These are phyloP conservation scores for Ciconia nigra DNA, from an alignment of 2,797 vertebrate genomes.

Conservation along the genomic window DNA sequence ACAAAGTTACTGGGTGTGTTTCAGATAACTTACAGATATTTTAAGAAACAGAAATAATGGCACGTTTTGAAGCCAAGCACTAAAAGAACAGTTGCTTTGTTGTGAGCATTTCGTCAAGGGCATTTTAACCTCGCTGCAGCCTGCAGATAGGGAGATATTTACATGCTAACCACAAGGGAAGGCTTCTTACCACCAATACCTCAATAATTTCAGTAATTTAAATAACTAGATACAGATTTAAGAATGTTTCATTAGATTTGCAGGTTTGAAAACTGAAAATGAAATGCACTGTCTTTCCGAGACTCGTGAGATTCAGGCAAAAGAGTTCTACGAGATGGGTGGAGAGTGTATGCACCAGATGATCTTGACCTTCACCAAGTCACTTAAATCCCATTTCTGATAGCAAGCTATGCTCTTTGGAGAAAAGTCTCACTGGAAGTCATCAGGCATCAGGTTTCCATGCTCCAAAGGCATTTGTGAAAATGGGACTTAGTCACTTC, in stretches of 20 bases:
- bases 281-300: not conserved
- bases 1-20: not conserved
- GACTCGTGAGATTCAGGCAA: not conserved
- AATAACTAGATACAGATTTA: not conserved
- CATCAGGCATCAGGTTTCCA: not conserved
- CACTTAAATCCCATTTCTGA: not conserved
- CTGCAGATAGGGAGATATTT: not conserved
- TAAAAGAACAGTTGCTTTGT: not conserved
- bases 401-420: not conserved
- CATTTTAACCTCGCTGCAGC: not conserved
- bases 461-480: not conserved
- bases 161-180: not conserved
- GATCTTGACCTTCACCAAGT: not conserved
- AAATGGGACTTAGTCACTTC: not conserved
- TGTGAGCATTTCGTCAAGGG: not conserved
- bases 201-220: not conserved
- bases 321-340: not conserved
- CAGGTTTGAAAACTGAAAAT: not conserved
- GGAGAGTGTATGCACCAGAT: fast-evolving
- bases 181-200: not conserved
- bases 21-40: not conserved
- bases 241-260: not conserved
- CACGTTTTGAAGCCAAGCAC: not conserved
- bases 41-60: not conserved
- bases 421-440: not conserved